Percentiles rank a stretch among this genome's conserved stretches.
Evolutionary conservation across 2,113 vertebrate species (phyloP).

Genomic region (Reinhardtius hippoglossoides): DNA sequence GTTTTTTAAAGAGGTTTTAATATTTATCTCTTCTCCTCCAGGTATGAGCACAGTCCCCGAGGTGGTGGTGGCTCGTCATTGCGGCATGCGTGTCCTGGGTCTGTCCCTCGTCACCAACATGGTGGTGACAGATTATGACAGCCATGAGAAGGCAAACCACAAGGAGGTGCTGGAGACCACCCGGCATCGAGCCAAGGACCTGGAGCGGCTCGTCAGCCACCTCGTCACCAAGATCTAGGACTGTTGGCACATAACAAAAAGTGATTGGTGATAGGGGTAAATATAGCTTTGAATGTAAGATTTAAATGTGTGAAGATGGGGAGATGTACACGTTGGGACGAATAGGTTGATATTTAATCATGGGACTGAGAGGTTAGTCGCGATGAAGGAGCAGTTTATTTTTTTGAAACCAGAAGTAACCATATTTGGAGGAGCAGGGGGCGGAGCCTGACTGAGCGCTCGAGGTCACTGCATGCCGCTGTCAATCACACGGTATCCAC

Average conservation of each 20-base stretch:
- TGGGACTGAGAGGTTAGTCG: background rate
- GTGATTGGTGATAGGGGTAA: background rate
- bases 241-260: background rate
- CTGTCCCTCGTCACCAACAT: conserved; percentile 86
- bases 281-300: background rate
- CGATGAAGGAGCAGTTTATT: too few relatives aligned
- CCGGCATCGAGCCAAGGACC: conserved; percentile 47
- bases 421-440: too few relatives aligned
- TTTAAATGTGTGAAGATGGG: conserved; percentile 14
- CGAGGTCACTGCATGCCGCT: too few relatives aligned
- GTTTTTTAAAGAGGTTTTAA: background rate
- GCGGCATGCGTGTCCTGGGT: conserved; percentile 82
- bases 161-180: conserved; percentile 77
- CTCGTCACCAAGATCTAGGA: conserved; percentile 68
- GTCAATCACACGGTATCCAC: too few relatives aligned
- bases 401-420: too few relatives aligned
- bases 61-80: conserved; percentile 84
- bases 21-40: conserved; percentile 35
- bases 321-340: background rate
- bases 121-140: conserved; percentile 78
- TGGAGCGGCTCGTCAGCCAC: conserved; percentile 76
- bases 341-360: background rate
- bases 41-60: conserved; percentile 87
- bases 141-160: conserved; percentile 73
- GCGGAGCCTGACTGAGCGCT: too few relatives aligned